Evolutionary conservation across 2,113 vertebrate genomes (phyloP), one percentile per base, ranked within the genome.

Genomic region (Leptobrachium leishanense): DNA sequence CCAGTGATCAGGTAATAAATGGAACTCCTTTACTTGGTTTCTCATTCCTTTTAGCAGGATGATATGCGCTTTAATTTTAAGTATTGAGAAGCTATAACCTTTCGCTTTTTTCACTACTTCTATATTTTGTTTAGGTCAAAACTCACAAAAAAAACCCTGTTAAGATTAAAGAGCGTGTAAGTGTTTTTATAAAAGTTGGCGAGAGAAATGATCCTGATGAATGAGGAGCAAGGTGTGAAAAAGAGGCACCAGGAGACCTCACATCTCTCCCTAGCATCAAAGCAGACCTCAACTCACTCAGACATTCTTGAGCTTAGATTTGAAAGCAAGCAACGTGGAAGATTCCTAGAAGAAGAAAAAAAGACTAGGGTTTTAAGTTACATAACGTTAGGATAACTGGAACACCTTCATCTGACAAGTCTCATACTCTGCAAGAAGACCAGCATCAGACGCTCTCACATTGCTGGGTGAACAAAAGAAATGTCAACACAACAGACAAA

Each of bases 381-480:
- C 62, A 8, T 6, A 15, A 79, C 31, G 68, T 82, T 81, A 79
- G 69, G 81, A 59, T 2, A 59, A 40, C 12, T 43, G 69, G 53
- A 84, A 66, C 8, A 9, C 74, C 68, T 80, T 46, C 20, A 66
- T 71, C 68, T 83, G 80, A 68, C 46, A 79, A 85, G 50, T 77
- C 40, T 82, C 81, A 85, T 64, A 78, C 70, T 75, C 64, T 75
- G 67, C 50, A 57, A 81, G 74, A 44, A 2, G 57, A 15, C 57
- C 83, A 77, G 72, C 55, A 82, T 87, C 63, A 74, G 55, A 10
- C 0, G 0, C 75, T 86, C 84, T 85, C 77, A 53, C 74, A 2
- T 86, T 85, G 82, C 82, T 63, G 82, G 50, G 59, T 75, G 43
- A 81, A 84, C 81, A 90, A 41, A 57, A 77, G 44, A 85, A 39